Evolutionary conservation across 2,797 vertebrate species (phyloP), one percentile per base, ranked within the genome.

Genomic region (Peromyscus eremicus): DNA sequence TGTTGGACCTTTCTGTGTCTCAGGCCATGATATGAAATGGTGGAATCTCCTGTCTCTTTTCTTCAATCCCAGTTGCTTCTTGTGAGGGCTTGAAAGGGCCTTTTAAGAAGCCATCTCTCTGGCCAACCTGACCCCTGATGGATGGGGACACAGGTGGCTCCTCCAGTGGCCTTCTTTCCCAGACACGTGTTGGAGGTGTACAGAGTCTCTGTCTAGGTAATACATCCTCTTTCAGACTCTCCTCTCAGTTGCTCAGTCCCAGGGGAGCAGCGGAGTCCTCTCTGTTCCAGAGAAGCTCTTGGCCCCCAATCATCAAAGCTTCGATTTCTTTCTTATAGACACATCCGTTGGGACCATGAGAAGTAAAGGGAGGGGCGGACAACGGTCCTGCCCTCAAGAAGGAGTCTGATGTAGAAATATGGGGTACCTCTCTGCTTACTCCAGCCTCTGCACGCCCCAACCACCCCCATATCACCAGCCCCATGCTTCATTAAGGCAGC

Each of bases 401-500:
- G 75, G 14, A 95, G 82, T 52, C 90, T 97, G 84, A 71, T 88
- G 77, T 87, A 82, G 97, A 95, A 97, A 97, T 90, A 75, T 89
- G 94, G 98, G 97, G 97, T 77, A 85, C 94, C 94, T 73, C 86
- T 95, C 60, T 89, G 75, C 79, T 98, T 19, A 66, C 95, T 96
- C 98, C 94, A 97, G 96, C 96, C 98, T 96, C 5, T 5, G 87
- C 92, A 97, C 49, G 97, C 97, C 0, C 21, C 94, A 96, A 92
- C 97, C 97, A 98, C 98, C 98, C 98, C 98, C 55, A 97, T 98
- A 98, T 99, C 99, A 98, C 99, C 97, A 97, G 99, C 98, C 99
- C 98, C 98, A 99, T 98, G 99, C 98, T 99, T 99, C 98, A 98
- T 99, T 99, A 99, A 98, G 94, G 98, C 93, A 98, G 98, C 97